Base-by-base conservation (phyloP, 2,797 vertebrate genomes). In the Ibycter americanus region DNA sequence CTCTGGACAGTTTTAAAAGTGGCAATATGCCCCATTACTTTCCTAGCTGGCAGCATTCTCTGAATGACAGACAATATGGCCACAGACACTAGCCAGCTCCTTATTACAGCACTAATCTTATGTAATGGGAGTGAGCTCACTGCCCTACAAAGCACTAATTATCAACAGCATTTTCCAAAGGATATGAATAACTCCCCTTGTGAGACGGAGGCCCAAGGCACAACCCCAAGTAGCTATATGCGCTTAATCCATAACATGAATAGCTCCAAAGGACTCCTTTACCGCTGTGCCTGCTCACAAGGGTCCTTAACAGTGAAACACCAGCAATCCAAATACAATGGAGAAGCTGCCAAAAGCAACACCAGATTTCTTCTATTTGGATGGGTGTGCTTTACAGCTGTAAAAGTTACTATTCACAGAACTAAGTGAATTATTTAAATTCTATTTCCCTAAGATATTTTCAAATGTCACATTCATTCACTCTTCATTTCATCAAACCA, bases 121-220 rank as follows among this genome's bases (percentile, higher is more conserved):
- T 96, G 97, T 97, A 98, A 98, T 96, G 96, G 94, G 76, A 67
- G 96, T 98, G 98, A 98, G 97, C 97, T 98, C 98, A 98, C 96
- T 14, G 17, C 95, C 94, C 72, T 74, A 97, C 97, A 98, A 97
- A 98, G 97, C 96, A 83, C 96, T 97, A 98, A 98, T 98, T 98
- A 98, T 97, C 98, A 96, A 86, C 96, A 97, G 97, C 88, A 73
- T 97, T 98, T 98, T 97, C 97, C 93, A 94, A 95, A 97, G 96
- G 96, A 93, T 96, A 92, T 97, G 93, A 97, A 96, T 94, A 96
- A 76, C 96, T 93, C 96, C 73, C 89, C 71, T 97, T 70, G 87
- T 84, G 97, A 97, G 97, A 96, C 8, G 32, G 83, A 94, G 96
- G 94, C 89, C 94, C 96, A 83, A 65, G 63, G 96, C 97, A 91